phyloP scores from a whole-genome alignment of 2,888 invertebrate species.

The Orthonevra nobilis region DNA sequence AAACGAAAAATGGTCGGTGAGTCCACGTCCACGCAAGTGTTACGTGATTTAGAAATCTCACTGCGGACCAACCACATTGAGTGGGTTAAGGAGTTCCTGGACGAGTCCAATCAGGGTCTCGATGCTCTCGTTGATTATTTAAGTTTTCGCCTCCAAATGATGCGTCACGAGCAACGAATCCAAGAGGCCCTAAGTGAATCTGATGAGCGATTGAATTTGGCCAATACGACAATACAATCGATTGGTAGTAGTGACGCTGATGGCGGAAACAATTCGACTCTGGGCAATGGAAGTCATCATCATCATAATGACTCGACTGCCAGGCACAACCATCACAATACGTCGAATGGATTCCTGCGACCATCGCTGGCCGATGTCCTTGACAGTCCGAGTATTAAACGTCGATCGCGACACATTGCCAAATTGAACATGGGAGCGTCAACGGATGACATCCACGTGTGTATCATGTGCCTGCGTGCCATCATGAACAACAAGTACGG shows the following conservation, averaged over 20 bases:
- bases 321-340: conserved; percentile 49
- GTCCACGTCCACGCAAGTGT: conserved; percentile 98
- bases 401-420: conserved; percentile 91
- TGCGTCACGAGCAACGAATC: conserved; percentile 93
- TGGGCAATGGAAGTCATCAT: conserved; percentile 73
- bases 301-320: conserved; percentile 78
- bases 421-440: conserved; percentile 96
- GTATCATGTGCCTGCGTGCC: conserved; percentile 99
- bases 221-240: conserved; percentile 70
- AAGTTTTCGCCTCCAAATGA: conserved; percentile 95
- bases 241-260: conserved; percentile 77
- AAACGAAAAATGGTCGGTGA: conserved; percentile 98
- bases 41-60: conserved; percentile 98
- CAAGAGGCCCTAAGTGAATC: conserved; percentile 88
- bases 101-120: conserved; percentile 96
- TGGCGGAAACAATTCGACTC: conserved; percentile 46
- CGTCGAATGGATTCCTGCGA: conserved; percentile 79
- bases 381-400: conserved; percentile 86
- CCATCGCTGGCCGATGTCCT: conserved; percentile 83
- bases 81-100: conserved; percentile 99
- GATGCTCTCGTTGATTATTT: conserved; percentile 99
- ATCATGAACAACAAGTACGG: conserved; percentile 99
- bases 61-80: conserved; percentile 99
- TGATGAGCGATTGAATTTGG: conserved; percentile 85
- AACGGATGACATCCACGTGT: conserved; percentile 99